Conservation (phyloP, 2,888 invertebrate species). For the Ceraclea dissimilis region DNA sequence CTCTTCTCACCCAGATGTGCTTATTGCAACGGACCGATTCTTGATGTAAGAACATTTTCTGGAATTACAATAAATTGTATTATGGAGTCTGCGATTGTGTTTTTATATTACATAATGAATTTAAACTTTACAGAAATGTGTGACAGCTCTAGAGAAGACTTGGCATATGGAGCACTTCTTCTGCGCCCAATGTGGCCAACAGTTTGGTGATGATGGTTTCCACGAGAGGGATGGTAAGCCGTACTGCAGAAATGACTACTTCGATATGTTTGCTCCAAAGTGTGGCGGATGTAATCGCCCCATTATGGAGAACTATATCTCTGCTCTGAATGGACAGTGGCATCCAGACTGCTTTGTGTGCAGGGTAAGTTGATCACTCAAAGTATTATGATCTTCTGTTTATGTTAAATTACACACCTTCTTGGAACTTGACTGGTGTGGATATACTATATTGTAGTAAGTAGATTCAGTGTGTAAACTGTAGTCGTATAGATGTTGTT, state of each 20-base stretch:
- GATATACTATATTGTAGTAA: too few species aligned
- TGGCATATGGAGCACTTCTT: conserved; percentile 99
- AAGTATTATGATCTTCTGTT: too few species aligned
- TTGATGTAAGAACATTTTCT: conserved; percentile 79
- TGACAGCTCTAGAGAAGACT: conserved; percentile 93
- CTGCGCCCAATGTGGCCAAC: conserved; percentile 94
- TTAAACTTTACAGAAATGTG: conserved; percentile 94
- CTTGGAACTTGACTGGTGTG: too few species aligned
- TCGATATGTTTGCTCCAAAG: conserved; percentile 96
- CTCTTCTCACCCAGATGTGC: conserved; percentile 97
- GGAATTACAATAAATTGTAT: too few species aligned
- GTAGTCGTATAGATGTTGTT: too few species aligned
- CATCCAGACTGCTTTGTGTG: conserved; percentile 98
- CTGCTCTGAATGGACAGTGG: conserved; percentile 96
- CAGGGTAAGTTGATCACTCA: conserved; percentile 68
- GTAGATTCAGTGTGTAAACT: too few species aligned
- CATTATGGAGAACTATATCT: conserved; percentile 97
- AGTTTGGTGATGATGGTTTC: conserved; percentile 96
- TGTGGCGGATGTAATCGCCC: conserved; percentile 94
- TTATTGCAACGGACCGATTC: conserved; percentile 97
- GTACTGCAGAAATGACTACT: conserved; percentile 93
- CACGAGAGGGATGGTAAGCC: conserved; percentile 95
- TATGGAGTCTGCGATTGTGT: neutral
- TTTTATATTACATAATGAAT: neutral
- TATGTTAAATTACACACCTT: too few species aligned